Percentiles rank a stretch among this genome's conserved stretches.
These are phyloP conservation scores for Heteronetta atricapilla DNA, from an alignment of 2,113 vertebrate genomes.

Conservation along the genomic window DNA sequence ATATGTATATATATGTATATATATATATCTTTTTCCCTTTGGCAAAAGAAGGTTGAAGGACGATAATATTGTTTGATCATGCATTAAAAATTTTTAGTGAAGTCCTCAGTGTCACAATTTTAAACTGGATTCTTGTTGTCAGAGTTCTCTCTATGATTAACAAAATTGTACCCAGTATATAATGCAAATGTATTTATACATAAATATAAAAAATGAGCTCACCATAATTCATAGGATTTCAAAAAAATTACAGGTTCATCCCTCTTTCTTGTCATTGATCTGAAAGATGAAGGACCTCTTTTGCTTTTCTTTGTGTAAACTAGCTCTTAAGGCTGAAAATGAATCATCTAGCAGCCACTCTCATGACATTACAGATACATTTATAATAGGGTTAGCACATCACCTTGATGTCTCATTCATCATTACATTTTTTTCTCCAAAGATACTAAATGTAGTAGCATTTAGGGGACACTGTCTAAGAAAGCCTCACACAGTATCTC, in stretches of 20 bases:
- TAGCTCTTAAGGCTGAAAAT: background rate
- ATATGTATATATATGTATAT: no score
- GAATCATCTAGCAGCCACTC: background rate
- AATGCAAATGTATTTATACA: background rate
- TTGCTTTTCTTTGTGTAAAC: background rate
- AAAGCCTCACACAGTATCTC: background rate
- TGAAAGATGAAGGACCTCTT: background rate
- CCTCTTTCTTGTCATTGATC: background rate
- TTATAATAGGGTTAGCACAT: background rate
- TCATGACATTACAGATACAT: background rate
- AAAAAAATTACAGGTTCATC: background rate
- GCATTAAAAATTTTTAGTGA: background rate
- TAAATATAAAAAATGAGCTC: background rate
- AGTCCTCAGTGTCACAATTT: background rate
- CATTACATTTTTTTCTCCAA: constrained; percentile 8
- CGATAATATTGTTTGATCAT: background rate
- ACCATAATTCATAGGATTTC: background rate
- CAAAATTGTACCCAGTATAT: background rate
- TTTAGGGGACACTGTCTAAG: background rate
- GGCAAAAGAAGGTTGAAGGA: background rate
- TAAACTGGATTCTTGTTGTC: background rate
- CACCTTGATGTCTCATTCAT: background rate
- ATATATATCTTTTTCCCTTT: background rate
- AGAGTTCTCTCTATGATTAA: background rate
- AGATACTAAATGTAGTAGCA: background rate